Percentiles rank a stretch among this genome's conserved stretches.
phyloP scores from a whole-genome alignment of 1,140 invertebrate genomes.

The Hycleus cichorii region DNA sequence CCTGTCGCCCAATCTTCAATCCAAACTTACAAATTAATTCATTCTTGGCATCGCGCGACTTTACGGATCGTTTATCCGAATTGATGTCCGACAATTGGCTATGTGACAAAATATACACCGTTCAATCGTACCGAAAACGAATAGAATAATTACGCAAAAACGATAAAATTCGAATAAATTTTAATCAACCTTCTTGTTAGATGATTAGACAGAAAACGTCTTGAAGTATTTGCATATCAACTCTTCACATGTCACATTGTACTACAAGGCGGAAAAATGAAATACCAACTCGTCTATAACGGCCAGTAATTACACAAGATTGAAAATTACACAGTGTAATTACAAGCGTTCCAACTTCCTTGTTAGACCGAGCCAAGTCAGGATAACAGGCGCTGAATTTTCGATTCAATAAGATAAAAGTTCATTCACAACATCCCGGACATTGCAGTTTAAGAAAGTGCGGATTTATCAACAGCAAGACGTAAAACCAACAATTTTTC shows the following conservation, averaged over 20 bases:
- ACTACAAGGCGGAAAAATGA: slow-evolving; percentile 2
- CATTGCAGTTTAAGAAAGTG: slow-evolving; percentile 20
- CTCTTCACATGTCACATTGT: slow-evolving; percentile 12
- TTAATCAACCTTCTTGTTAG: too few relatives aligned
- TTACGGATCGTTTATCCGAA: too few relatives aligned
- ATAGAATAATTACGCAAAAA: too few relatives aligned
- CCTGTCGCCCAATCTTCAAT: too few relatives aligned
- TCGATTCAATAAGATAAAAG: neutral
- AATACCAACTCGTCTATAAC: neutral
- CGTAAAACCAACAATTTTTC: too few relatives aligned
- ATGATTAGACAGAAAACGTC: neutral
- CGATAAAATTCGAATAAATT: too few relatives aligned
- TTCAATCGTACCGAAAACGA: too few relatives aligned
- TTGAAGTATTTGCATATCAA: slow-evolving; percentile 10
- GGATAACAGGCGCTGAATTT: too few relatives aligned
- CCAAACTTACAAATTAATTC: too few relatives aligned
- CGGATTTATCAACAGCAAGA: slow-evolving; percentile 19
- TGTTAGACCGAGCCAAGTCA: neutral
- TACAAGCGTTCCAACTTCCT: slow-evolving; percentile 8
- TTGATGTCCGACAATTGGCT: too few relatives aligned
- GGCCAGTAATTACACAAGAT: slow-evolving; percentile 12
- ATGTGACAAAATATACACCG: too few relatives aligned
- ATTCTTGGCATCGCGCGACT: too few relatives aligned
- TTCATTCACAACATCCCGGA: slow-evolving; percentile 26
- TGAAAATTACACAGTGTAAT: slow-evolving; percentile 7